Conservation (phyloP, 2,113 vertebrate genomes). For the Petromus typicus region DNA sequence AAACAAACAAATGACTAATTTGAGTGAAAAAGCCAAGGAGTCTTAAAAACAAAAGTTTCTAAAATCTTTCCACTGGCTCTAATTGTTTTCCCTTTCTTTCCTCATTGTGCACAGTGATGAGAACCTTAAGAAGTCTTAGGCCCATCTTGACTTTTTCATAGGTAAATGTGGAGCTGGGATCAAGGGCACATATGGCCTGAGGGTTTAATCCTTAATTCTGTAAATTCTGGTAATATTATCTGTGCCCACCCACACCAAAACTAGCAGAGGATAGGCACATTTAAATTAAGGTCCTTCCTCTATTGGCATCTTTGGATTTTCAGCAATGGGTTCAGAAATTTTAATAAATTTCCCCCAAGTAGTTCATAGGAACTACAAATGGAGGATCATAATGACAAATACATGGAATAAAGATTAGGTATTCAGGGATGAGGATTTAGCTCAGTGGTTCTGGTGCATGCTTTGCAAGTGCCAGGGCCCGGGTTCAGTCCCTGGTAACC, state of each 20-base stretch:
- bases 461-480: too few species aligned
- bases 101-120: not conserved
- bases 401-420: not conserved
- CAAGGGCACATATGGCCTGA: not conserved
- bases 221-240: not conserved
- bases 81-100: not conserved
- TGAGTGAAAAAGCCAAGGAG: not conserved
- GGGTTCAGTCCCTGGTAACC: too few species aligned
- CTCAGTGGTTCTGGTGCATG: too few species aligned
- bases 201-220: not conserved
- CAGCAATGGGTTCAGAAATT: not conserved
- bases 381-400: not conserved
- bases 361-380: not conserved
- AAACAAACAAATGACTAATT: conserved; percentile 19
- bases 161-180: not conserved
- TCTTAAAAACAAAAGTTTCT: conserved; percentile 39
- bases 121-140: not conserved
- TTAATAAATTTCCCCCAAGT: not conserved
- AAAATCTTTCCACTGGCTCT: not conserved
- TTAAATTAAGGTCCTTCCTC: not conserved
- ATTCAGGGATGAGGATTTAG: too few species aligned
- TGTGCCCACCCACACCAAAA: not conserved
- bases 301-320: not conserved
- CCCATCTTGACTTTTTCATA: not conserved
- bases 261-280: not conserved